phyloP scores from a whole-genome alignment of 2,888 invertebrate species.

The Sinopyrophorus schimmeli region DNA sequence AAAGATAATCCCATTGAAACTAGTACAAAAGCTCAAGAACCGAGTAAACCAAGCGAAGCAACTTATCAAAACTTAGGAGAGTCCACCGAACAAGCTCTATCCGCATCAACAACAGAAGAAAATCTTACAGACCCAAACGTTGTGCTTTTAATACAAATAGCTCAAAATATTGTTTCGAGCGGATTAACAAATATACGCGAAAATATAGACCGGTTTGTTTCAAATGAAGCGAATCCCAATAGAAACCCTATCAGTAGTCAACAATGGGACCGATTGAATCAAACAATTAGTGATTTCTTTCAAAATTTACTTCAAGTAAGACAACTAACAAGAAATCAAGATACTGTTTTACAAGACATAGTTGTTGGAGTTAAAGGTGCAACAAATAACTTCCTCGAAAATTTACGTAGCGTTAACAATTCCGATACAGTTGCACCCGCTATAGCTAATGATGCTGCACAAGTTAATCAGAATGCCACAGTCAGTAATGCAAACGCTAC shows the following conservation, averaged over 20 bases:
- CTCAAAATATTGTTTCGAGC: constrained; percentile 17
- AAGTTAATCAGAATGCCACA: neutral
- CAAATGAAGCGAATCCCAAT: neutral
- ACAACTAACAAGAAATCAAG: neutral
- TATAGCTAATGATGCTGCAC: too few species aligned
- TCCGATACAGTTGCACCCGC: too few species aligned
- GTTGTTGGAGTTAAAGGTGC: constrained; percentile 11
- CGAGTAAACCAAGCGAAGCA: neutral
- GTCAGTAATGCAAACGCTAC: neutral
- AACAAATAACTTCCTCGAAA: constrained; percentile 15
- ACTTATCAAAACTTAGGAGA: constrained; percentile 5
- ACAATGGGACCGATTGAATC: constrained; percentile 22
- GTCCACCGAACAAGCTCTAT: neutral
- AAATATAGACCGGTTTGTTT: constrained; percentile 12
- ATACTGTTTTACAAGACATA: constrained; percentile 10
- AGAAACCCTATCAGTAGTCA: constrained; percentile 12
- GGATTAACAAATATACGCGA: constrained; percentile 16
- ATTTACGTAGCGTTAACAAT: constrained; percentile 3
- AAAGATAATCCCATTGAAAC: neutral
- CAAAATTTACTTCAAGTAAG: constrained; percentile 5
- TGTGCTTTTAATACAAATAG: constrained; percentile 21
- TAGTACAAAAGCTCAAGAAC: neutral
- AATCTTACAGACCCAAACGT: constrained; percentile 18
- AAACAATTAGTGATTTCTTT: constrained; percentile 22
- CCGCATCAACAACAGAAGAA: constrained; percentile 13